phyloP scores from a whole-genome alignment of 2,888 invertebrate species.

The Drosophila kanekoi region DNA sequence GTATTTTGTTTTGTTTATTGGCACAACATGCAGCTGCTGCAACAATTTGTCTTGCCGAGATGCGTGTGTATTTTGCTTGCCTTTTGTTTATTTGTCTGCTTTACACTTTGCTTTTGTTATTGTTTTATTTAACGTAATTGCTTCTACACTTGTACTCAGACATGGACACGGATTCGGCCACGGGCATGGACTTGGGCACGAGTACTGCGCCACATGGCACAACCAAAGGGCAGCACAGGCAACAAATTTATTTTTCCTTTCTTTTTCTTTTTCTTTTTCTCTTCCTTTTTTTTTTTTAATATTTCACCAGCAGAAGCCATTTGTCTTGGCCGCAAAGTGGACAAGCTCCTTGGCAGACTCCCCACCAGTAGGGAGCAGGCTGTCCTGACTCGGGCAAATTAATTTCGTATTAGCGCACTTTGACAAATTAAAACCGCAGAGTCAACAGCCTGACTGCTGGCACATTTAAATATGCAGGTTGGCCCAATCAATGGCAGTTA shows the following conservation, averaged over 20 bases:
- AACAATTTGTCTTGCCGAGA: constrained; percentile 73
- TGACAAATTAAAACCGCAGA: constrained; percentile 78
- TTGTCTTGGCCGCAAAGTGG: constrained; percentile 75
- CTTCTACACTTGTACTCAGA: constrained; percentile 59
- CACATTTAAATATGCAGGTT: constrained; percentile 67
- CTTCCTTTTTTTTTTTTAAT: constrained; percentile 62
- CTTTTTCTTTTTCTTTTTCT: background rate
- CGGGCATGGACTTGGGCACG: constrained; percentile 9
- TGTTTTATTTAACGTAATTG: constrained; percentile 80
- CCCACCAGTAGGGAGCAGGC: constrained; percentile 11
- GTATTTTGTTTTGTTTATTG: constrained; percentile 68
- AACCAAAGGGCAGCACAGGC: constrained; percentile 25
- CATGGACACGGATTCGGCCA: constrained; percentile 19
- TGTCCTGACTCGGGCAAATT: constrained; percentile 63
- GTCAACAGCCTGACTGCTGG: constrained; percentile 74
- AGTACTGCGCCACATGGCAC: constrained; percentile 52
- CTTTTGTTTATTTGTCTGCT: constrained; percentile 66
- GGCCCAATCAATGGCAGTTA: constrained; percentile 75
- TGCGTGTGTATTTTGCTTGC: constrained; percentile 54
- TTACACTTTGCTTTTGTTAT: constrained; percentile 58
- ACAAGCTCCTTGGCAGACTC: constrained; percentile 62
- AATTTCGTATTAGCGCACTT: constrained; percentile 81
- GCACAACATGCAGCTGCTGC: constrained; percentile 77
- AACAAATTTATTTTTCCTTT: constrained; percentile 38
- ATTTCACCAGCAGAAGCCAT: constrained; percentile 78